Base-by-base conservation (phyloP, 1,140 invertebrate species). In the Sycophila sp. region DNA sequence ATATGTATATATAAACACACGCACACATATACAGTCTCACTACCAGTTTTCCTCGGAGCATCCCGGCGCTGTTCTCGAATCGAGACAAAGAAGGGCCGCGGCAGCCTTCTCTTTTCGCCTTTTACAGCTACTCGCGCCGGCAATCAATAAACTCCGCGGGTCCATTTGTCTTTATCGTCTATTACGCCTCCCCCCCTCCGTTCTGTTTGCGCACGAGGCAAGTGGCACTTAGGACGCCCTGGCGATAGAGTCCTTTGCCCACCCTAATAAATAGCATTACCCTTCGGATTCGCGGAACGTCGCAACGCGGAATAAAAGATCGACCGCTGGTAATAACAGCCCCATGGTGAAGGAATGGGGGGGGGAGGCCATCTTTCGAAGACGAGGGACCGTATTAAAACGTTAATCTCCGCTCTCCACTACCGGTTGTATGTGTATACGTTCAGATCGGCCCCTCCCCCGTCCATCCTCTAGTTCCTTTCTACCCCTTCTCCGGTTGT, bases 361-460 rank as follows among this genome's bases (percentile, higher is more conserved):
- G 22, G 17, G 69, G 65, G 66, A 63, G 72, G 63, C 62, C 71
- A 66, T 68, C 74, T 60, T 63, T 47, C 51, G 73, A 73, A 74
- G 76, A 73, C 73, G 74, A 71, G 17, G 65, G 74, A 65, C 75
- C 72, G 68, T 81, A 82, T 82, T 83, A 79, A 82, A 81, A 82
- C 76, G 79, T 83, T 84, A 81, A 82, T 83, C 78, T 77, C 69
- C 71, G 69, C 68, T 74, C 74, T 62, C n/a, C 75, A 80, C 78
- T 81, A 83, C 77, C 77, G 78, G 80, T 83, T 83, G n/a, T n/a
- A n/a, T n/a, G n/a, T n/a, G n/a, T n/a, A 78, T 80, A 78, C 71
- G 72, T 80, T 77, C 65, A 75, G 67, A 79, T 77, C 72, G 65
- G 38, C 60, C 65, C 62, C 51, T 58, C 68, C 62, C 47, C 58